Evolutionary conservation across 2,797 vertebrate species (phyloP), one percentile per base, ranked within the genome.

Genomic region (Chelmon rostratus): DNA sequence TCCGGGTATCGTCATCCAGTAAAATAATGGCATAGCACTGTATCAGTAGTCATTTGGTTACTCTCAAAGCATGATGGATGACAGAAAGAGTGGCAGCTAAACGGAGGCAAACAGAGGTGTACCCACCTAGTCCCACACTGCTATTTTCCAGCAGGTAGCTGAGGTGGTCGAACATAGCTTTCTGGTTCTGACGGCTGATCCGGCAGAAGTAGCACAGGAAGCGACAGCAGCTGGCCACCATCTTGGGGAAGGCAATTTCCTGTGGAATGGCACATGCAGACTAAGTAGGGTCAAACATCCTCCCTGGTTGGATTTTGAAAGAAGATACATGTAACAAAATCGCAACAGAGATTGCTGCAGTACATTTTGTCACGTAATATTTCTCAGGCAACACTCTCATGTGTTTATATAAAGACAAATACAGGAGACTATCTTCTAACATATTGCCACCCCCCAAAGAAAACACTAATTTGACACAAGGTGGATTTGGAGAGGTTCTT

Each of bases 201-300:
- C 98, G 96, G 76, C 98, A 99, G 93, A 99, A 99, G 94, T 99
- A 99, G 91, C 98, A 99, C 25, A 99, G 95, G 86, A 99, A 99
- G 73, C 98, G 97, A 72, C 98, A 99, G 67, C 98, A 99, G 94
- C 98, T 99, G 71, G 98, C 98, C 81, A 99, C 98, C 98, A 99
- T 99, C 94, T 98, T 99, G 8, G 98, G 98, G 88, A 99, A 99
- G 44, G 95, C 93, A n/a, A 99, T 99, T 96, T 99, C 96, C 95
- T 96, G 94, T 59, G 76, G 78, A 73, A 85, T 59, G 77, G 76
- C 28, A 87, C 35, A 85, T 1, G 80, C 76, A 88, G 74, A 73
- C 8, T 44, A 66, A 57, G 12, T 19, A 49, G 18, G 5, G 47
- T 73, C 15, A 83, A n/a, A 68, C 6, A 64, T n/a, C 1, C 40